These are phyloP conservation scores for Plodia interpunctella DNA, from an alignment of 1,140 invertebrate species.

Conservation along the genomic window DNA sequence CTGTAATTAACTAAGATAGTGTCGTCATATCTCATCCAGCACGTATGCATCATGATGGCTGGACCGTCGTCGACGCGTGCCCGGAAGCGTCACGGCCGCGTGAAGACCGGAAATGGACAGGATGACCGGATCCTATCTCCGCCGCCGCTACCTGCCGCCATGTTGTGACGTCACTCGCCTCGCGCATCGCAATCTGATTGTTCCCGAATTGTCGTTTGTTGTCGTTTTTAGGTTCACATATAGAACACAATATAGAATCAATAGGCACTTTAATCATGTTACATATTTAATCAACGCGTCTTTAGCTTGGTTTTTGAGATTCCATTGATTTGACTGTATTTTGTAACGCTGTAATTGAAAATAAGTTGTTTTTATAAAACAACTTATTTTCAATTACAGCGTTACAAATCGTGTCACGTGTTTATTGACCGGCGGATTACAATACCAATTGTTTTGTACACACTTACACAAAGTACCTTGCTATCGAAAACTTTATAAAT, in stretches of 20 bases:
- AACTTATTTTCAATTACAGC: no score
- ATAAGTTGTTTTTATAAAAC: no score
- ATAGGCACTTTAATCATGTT: no score
- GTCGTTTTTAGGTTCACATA: not conserved
- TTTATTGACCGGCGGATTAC: no score
- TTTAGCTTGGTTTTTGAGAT: no score
- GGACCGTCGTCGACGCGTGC: slow-evolving; percentile 64
- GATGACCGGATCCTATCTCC: slow-evolving; percentile 77
- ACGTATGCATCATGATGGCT: slow-evolving; percentile 29
- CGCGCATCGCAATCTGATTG: slow-evolving; percentile 45
- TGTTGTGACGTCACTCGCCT: slow-evolving; percentile 68
- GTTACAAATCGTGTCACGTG: no score
- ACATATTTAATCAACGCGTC: no score
- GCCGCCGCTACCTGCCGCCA: slow-evolving; percentile 70
- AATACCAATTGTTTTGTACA: no score
- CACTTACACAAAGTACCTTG: no score
- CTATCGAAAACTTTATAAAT: no score
- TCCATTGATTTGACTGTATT: no score
- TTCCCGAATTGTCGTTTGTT: slow-evolving; percentile 39
- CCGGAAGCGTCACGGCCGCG: slow-evolving; percentile 75
- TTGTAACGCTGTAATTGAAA: no score
- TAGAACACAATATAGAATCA: not conserved
- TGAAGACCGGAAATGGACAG: slow-evolving; percentile 77
- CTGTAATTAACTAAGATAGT: not conserved
- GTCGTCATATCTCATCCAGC: slow-evolving; percentile 37